Evolutionary conservation across 2,888 invertebrate species (phyloP).

Genomic region (Trimorus sp.): DNA sequence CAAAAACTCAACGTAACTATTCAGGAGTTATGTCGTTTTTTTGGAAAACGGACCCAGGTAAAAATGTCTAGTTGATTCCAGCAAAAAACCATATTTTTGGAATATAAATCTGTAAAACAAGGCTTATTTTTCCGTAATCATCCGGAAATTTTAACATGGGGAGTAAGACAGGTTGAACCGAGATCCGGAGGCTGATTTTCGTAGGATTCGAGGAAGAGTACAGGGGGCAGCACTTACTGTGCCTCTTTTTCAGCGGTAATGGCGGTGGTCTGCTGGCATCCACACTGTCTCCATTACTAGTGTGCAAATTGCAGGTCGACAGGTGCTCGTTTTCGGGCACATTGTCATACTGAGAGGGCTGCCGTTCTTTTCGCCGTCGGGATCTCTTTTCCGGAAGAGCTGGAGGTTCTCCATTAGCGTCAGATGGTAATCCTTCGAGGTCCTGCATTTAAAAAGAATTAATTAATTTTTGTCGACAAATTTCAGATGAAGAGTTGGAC

Average conservation of each 20-base stretch:
- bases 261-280: conserved; percentile 91
- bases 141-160: too few species aligned
- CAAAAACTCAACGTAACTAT: too few species aligned
- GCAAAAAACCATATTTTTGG: too few species aligned
- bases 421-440: conserved; percentile 73
- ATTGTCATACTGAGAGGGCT: conserved; percentile 88
- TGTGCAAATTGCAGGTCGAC: conserved; percentile 79
- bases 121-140: too few species aligned
- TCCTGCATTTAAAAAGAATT: conserved; percentile 70
- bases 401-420: conserved; percentile 81
- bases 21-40: too few species aligned
- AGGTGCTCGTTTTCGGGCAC: conserved; percentile 83
- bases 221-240: conserved; percentile 89
- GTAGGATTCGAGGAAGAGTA: too few species aligned
- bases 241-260: conserved; percentile 95
- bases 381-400: conserved; percentile 86
- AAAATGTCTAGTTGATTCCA: too few species aligned
- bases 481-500: not conserved
- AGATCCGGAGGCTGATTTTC: too few species aligned
- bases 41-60: too few species aligned
- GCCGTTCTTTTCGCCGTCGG: conserved; percentile 83
- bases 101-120: too few species aligned
- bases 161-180: too few species aligned
- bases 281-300: conserved; percentile 79
- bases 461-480: too few species aligned